Percentiles rank a stretch among this genome's conserved stretches.
Evolutionary conservation across 2,888 invertebrate species (phyloP).

Genomic region (Sympetrum striolatum): DNA sequence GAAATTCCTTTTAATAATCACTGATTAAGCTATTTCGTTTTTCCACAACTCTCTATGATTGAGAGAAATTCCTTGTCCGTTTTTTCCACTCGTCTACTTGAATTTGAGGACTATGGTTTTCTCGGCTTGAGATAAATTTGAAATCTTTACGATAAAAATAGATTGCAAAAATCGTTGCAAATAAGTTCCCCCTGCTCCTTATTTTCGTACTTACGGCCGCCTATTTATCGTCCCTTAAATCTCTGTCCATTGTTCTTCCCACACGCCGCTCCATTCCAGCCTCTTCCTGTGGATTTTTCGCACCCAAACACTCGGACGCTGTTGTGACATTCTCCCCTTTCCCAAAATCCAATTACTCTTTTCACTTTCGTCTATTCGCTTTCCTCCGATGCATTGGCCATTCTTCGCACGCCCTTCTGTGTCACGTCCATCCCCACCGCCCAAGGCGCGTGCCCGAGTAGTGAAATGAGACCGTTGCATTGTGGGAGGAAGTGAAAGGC

Average conservation of each 20-base stretch:
- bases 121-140: too few relatives aligned
- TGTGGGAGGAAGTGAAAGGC: conserved; percentile 34
- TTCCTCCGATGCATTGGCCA: not conserved
- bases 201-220: not conserved
- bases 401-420: not conserved
- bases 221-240: conserved; percentile 3
- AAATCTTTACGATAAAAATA: too few relatives aligned
- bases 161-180: not conserved
- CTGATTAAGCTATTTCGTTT: too few relatives aligned
- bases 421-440: not conserved
- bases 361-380: not conserved
- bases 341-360: not conserved
- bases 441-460: conserved; percentile 12
- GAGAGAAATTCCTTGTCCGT: too few relatives aligned
- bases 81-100: too few relatives aligned
- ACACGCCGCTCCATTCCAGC: not conserved
- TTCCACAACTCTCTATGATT: too few relatives aligned
- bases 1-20: too few relatives aligned
- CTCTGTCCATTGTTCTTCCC: not conserved
- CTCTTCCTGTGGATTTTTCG: not conserved
- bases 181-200: not conserved
- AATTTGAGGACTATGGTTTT: too few relatives aligned
- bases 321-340: not conserved
- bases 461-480: conserved; percentile 31
- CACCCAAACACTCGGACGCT: not conserved